A percentile compares a stretch with the other conserved stretches of the same genome.
Evolutionary conservation across 35 echinoderm and acorn worm species (phyloP).

Genomic region (Acanthaster planci): DNA sequence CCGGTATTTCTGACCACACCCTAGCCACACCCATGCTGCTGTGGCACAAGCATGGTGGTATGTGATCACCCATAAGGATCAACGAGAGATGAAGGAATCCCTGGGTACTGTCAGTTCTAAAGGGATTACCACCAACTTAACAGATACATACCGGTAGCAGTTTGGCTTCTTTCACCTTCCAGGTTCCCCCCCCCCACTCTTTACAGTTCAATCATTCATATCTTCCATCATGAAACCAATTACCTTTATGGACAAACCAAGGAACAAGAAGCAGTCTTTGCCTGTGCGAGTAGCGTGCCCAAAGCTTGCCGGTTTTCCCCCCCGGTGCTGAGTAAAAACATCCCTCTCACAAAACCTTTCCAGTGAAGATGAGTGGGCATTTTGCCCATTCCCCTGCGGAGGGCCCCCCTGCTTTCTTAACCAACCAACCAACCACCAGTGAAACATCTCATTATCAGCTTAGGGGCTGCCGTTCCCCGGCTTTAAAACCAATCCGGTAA

Average conservation of each 20-base stretch:
- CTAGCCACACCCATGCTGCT: too few species aligned
- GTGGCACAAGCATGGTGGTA: too few species aligned
- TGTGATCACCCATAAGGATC: too few species aligned
- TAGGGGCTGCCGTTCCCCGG: background rate
- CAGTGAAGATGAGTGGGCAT: background rate
- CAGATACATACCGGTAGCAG: too few species aligned
- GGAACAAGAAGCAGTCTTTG: background rate
- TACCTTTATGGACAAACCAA: background rate
- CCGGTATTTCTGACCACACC: too few species aligned
- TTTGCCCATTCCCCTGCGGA: background rate
- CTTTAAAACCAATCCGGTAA: constrained; percentile 20
- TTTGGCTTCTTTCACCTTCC: too few species aligned
- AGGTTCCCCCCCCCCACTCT: too few species aligned
- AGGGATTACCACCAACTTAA: too few species aligned
- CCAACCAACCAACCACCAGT: constrained; percentile 26
- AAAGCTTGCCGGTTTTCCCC: background rate
- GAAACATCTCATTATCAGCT: constrained; percentile 26
- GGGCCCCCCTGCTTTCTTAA: too few species aligned
- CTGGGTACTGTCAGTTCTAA: too few species aligned
- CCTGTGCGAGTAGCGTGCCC: background rate
- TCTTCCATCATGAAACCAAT: background rate
- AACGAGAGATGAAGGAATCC: too few species aligned
- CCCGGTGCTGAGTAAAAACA: background rate
- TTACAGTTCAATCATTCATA: too few species aligned
- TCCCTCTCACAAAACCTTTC: background rate